Percentiles rank a stretch among this genome's conserved stretches.
Evolutionary conservation across 2,797 vertebrate species (phyloP).

Genomic region (Discoglossus pictus): DNA sequence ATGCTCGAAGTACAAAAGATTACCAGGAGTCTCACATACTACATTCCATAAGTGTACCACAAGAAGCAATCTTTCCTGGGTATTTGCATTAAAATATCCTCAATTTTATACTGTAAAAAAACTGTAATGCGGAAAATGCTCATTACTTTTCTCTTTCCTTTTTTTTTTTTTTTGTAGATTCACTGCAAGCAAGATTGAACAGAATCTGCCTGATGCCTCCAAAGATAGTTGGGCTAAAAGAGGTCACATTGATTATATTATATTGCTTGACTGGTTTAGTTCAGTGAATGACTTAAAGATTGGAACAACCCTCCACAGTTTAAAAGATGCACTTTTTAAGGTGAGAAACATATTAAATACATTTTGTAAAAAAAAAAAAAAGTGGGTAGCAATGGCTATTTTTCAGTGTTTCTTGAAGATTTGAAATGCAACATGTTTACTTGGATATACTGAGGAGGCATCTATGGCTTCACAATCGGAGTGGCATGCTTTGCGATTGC

Average conservation of each 20-base stretch:
- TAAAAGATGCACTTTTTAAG: slow-evolving; percentile 96
- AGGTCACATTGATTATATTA: slow-evolving; percentile 83
- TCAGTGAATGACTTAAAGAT: slow-evolving; percentile 81
- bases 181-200: slow-evolving; percentile 88
- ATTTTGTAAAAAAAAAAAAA: no score
- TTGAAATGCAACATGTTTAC: no score
- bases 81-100: slow-evolving; percentile 62
- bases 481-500: no score
- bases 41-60: slow-evolving; percentile 86
- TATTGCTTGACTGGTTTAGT: slow-evolving; percentile 95
- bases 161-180: slow-evolving; percentile 72
- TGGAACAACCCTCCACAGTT: slow-evolving; percentile 87
- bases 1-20: slow-evolving; percentile 81
- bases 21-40: slow-evolving; percentile 88
- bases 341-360: slow-evolving; percentile 70
- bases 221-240: slow-evolving; percentile 83
- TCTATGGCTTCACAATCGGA: no score
- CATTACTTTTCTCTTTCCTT: neutral
- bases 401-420: no score
- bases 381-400: no score
- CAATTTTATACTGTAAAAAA: neutral
- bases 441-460: no score
- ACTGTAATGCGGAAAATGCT: no score
- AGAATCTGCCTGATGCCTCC: slow-evolving; percentile 84
- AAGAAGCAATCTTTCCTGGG: slow-evolving; percentile 91